Evolutionary conservation across 2,888 invertebrate species (phyloP), one percentile per base, ranked within the genome.

Genomic region (Caenorhabditis panamensis): DNA sequence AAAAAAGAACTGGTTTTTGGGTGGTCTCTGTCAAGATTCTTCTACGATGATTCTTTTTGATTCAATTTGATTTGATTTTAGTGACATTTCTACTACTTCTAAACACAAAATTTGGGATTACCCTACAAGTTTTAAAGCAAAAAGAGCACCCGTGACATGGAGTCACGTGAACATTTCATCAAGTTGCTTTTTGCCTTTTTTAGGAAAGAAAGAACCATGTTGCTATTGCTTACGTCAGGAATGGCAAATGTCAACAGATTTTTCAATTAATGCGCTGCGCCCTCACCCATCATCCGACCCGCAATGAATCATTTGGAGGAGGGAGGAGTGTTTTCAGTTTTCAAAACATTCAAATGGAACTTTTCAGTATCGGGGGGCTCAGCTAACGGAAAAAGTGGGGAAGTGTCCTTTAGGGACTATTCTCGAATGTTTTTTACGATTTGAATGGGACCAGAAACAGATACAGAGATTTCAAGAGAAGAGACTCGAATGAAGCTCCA

Each of bases 171-270:
- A 66, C 61, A 51, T 24, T 26, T 59, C 58, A 49, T 61, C 36
- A 49, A 41, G 8, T 54, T 13, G 6, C 13, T 13, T 56, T 64
- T 22, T n/a, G 28, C 31, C 13, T 71, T 51, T 64, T 51, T 59
- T 58, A 20, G 11, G 62, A 49, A 63, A 20, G 4, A 64, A 58
- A 58, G 37, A 47, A 73, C 56, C 37, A 51, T 54, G 13, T 49
- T 53, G 5, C 5, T 36, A 1, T 2, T 58, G 28, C 51, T 64
- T 64, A 73, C 72, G 64, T 73, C 72, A 64, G 20, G 37, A 37
- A 67, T 26, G 51, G 44, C 54, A 36, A 68, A 69, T 51, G 67
- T 56, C 63, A 63, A 77, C 56, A 69, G 69, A 69, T 59, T 77
- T 62, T 62, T 53, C 47, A 56, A 63, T 63, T 68, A 68, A 68